Evolutionary conservation across 2,797 vertebrate genomes (phyloP), one percentile per base, ranked within the genome.

Genomic region (Odontamblyopus lacepedii): DNA sequence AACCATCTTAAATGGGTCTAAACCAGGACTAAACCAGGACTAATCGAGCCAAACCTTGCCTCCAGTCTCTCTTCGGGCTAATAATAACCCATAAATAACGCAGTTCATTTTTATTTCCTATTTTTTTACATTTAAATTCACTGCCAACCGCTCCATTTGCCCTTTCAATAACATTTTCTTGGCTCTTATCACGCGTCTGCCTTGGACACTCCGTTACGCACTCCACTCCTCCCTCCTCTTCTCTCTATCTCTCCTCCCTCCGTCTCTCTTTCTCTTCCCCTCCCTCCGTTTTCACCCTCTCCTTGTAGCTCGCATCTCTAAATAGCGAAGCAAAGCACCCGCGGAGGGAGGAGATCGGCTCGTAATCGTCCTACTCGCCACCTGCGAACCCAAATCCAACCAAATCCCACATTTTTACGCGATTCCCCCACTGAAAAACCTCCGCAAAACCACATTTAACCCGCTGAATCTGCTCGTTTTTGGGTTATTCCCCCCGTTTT

Each of bases 181-280:
- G 18, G 80, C 91, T 91, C 87, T 90, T 55, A 8, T 55, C 53
- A 23, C 53, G 53, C 53, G 87, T 88, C 87, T 90, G 86, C 84
- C 79, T 78, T 72, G 87, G 88, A 88, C 90, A 44, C 91, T 80
- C 80, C 83, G 85, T 85, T 84, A 88, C 90, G 91, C 91, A 89
- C 90, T 87, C 79, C 76, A 8, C 80, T 63, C 77, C 71, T 69
- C 66, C 19, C 12, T 67, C 48, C 53, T 9, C 80, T 65, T 77
- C 71, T 69, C 48, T 73, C 65, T 19, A 26, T 51, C 63, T 26
- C 41, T 5, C 23, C 26, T 50, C 38, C 19, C n/a, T 48, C 19
- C 35, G 19, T 53, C 63, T 26, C 41, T 5, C 13, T n/a, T n/a
- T 23, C 48, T 8, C 29, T 44, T 18, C 53, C 63, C 23, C 26